Conservation (phyloP, 64 coral and sea anemone species). For the Pachyseris speciosa region DNA sequence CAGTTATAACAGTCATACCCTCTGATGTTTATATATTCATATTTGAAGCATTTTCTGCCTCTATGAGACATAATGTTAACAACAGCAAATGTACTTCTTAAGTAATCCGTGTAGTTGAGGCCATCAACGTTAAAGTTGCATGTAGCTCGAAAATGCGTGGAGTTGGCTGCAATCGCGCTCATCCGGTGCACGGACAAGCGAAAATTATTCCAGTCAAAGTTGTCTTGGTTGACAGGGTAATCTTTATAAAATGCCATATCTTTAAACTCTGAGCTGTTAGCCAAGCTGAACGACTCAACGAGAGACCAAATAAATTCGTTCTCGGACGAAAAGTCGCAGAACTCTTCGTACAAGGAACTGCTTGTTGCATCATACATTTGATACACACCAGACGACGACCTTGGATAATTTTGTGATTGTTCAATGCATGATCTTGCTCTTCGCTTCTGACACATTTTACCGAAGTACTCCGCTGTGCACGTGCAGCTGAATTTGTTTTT, state of each 20-base stretch:
- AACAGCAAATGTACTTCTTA: constrained; percentile 18
- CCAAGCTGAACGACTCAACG: constrained; percentile 53
- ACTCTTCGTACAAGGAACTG: background rate
- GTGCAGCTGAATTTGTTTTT: constrained; percentile 63
- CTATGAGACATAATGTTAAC: constrained; percentile 15
- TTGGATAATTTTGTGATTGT: background rate
- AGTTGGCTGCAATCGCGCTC: constrained; percentile 1
- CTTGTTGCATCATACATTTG: background rate
- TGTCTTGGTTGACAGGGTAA: constrained; percentile 12
- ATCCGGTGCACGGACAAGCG: constrained; percentile 42
- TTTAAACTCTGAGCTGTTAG: background rate
- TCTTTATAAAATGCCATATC: background rate
- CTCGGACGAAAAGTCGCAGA: constrained; percentile 53
- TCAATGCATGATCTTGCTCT: constrained; percentile 43
- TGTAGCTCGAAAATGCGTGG: constrained; percentile 69
- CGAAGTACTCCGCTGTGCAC: constrained; percentile 3
- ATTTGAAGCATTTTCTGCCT: background rate
- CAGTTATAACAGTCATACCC: constrained; percentile 42
- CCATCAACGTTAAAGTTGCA: constrained; percentile 69
- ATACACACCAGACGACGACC: background rate
- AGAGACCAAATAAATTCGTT: constrained; percentile 62
- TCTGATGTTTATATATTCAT: constrained; percentile 55
- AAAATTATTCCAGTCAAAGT: constrained; percentile 52
- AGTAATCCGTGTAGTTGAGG: constrained; percentile 60
- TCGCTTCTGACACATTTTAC: constrained; percentile 50